phyloP scores from a whole-genome alignment of 2,888 invertebrate species.

The Drosophila cyrtoloma region DNA sequence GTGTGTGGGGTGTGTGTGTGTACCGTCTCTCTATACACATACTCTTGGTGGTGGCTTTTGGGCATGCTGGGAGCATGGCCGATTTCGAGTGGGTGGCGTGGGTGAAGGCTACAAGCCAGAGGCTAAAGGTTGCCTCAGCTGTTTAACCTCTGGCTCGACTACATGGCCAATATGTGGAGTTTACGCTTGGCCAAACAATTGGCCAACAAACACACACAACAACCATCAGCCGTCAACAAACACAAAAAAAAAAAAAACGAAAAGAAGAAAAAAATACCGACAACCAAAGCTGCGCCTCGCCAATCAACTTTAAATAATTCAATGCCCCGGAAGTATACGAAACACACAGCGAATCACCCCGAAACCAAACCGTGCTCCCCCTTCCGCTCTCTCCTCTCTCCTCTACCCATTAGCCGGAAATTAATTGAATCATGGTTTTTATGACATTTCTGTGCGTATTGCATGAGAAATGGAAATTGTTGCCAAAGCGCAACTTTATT shows the following conservation, averaged over 20 bases:
- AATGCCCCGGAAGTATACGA: constrained; percentile 52
- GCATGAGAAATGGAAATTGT: constrained; percentile 10
- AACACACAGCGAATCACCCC: constrained; percentile 2
- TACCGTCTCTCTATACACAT: constrained; percentile 8
- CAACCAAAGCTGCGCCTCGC: constrained; percentile 42
- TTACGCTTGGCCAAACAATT: constrained; percentile 70
- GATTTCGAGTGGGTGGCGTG: constrained; percentile 13
- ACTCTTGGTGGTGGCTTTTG: constrained; percentile 61
- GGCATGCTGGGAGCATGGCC: not conserved
- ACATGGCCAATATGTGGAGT: constrained; percentile 53
- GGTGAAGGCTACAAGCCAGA: constrained; percentile 1
- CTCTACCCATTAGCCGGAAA: not conserved
- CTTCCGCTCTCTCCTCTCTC: not conserved
- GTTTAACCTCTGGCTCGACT: constrained; percentile 65
- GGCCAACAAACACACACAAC: constrained; percentile 19
- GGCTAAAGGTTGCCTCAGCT: constrained; percentile 52
- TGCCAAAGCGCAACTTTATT: constrained; percentile 13
- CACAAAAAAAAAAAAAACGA: not conserved
- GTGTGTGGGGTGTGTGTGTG: constrained; percentile 7
- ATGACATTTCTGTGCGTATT: constrained; percentile 14
- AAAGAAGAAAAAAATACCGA: not conserved
- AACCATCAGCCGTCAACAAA: constrained; percentile 22
- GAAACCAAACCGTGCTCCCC: not conserved
- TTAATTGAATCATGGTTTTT: constrained; percentile 51
- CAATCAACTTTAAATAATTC: constrained; percentile 75